Evolutionary conservation across 1,140 invertebrate species (phyloP), one percentile per base, ranked within the genome.

Genomic region (Drosophila funebris): DNA sequence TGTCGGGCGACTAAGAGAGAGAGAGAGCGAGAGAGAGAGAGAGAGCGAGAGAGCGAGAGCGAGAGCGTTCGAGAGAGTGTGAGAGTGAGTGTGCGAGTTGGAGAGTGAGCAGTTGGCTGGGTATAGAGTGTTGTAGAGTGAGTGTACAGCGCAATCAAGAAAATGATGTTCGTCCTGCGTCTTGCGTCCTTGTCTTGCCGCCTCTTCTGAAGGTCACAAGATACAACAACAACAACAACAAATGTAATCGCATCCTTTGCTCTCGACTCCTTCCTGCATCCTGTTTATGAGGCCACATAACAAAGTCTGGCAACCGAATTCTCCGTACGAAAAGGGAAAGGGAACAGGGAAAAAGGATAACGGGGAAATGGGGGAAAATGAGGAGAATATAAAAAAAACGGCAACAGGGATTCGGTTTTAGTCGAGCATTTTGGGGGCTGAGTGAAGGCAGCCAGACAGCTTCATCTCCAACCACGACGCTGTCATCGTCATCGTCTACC

Each of bases 111-210:
- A 8, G 39, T 6, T 1, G 2, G n/a, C 16, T 3, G 6, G 22
- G 20, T 8, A 24, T n/a, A 24, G 39, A 14, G 39, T 6, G 24
- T 39, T 2, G 7, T 14, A 29, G 50, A 18, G 11, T 24, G 22
- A 13, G 44, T 31, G 54, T 43, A 31, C 72, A 66, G 68, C 63
- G 62, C 60, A 73, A 81, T 81, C 58, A 73, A 73, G 62, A 81
- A 67, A 73, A 63, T 68, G 29, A 27, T 27, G 6, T 5, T 29
- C 31, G 8, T 33, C 2, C 9, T 33, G 9, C 31, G 9, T 33
- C 8, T 9, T 33, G 8, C 31, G 31, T 33, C 61, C 61, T 53
- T 39, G 31, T 62, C 11, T 29, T 18, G 20, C 6, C 60, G 36
- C n/a, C 31, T 36, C 14, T 16, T 4, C 13, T 67, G 62, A 72